Evolutionary conservation across 2,888 invertebrate species (phyloP), one percentile per base, ranked within the genome.

Genomic region (Daptonema setosum): DNA sequence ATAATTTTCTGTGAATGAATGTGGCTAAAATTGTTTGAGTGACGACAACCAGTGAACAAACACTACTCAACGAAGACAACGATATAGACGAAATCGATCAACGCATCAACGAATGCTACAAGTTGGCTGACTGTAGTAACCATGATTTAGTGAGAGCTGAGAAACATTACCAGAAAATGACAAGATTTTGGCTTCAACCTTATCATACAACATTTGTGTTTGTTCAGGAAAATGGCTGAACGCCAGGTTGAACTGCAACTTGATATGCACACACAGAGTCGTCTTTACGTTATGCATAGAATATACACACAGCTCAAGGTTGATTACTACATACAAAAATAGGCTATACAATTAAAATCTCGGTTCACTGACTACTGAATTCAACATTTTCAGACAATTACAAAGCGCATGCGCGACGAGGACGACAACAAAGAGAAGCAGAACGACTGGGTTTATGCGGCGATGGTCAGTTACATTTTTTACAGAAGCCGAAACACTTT

Each of bases 391-490:
- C 47, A 65, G 65, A 60, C 64, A 30, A 64, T 68, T 24, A 68
- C 68, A 5, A 64, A 66, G 20, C 52, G 52, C 20, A 68, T 68
- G 67, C 62, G 65, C 24, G 68, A 68, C 25, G 62, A 61, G 5
- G 68, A 68, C 54, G 61, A 65, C 28, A 66, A 67, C 51, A 66
- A 64, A 48, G 63, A 63, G 48, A 63, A 63, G 11, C 57, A 65
- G 20, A 66, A 64, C 57, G 66, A 67, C 54, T 68, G 68, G 68
- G 66, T 67, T 54, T 64, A 60, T 52, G 60, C 63, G 1, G 63
- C 63, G 0, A 62, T 63, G 61, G 65, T n/a, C n/a, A n/a, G n/a
- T n/a, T n/a, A n/a, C n/a, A n/a, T n/a, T n/a, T n/a, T n/a, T n/a
- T n/a, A n/a, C n/a, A n/a, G n/a, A n/a, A n/a, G n/a, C n/a, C n/a